Conservation (phyloP, 1,140 invertebrate genomes). For the Drosophila tani region DNA sequence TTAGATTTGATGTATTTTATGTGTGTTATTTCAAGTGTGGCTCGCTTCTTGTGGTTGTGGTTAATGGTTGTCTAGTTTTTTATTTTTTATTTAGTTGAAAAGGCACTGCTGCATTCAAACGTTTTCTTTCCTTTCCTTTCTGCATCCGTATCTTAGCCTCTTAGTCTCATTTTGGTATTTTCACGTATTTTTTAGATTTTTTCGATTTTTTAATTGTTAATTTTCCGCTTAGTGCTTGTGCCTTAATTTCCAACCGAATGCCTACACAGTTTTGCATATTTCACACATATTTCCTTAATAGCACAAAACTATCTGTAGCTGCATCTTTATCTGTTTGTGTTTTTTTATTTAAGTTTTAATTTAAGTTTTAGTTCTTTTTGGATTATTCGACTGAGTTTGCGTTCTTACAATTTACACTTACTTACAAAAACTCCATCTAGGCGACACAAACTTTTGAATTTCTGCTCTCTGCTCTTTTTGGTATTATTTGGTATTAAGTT, state of each 20-base stretch:
- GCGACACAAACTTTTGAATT: slow-evolving; percentile 25
- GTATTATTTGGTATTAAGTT: neutral
- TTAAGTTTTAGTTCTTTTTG: neutral
- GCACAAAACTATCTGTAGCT: neutral
- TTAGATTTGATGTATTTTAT: neutral
- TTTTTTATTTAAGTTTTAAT: too few relatives aligned
- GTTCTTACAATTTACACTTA: slow-evolving; percentile 11
- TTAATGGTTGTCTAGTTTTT: slow-evolving; percentile 34
- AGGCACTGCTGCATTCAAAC: slow-evolving; percentile 77
- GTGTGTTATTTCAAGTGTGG: slow-evolving; percentile 25
- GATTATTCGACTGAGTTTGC: slow-evolving; percentile 14
- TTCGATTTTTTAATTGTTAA: slow-evolving; percentile 3
- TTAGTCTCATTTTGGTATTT: slow-evolving; percentile 49
- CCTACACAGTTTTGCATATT: slow-evolving; percentile 37
- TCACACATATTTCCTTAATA: slow-evolving; percentile 8
- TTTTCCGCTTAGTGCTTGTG: slow-evolving; percentile 23
- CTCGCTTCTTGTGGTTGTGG: slow-evolving; percentile 8
- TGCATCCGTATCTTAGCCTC: neutral
- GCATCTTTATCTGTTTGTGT: slow-evolving; percentile 15
- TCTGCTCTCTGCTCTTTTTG: slow-evolving; percentile 10
- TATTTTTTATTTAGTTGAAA: slow-evolving; percentile 62
- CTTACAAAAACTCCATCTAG: slow-evolving; percentile 24
- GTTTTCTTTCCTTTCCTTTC: slow-evolving; percentile 29
- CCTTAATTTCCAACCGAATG: slow-evolving; percentile 41
- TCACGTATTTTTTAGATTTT: slow-evolving; percentile 4